Conservation (phyloP, 2,797 vertebrate species). For the Numenius phaeopus region DNA sequence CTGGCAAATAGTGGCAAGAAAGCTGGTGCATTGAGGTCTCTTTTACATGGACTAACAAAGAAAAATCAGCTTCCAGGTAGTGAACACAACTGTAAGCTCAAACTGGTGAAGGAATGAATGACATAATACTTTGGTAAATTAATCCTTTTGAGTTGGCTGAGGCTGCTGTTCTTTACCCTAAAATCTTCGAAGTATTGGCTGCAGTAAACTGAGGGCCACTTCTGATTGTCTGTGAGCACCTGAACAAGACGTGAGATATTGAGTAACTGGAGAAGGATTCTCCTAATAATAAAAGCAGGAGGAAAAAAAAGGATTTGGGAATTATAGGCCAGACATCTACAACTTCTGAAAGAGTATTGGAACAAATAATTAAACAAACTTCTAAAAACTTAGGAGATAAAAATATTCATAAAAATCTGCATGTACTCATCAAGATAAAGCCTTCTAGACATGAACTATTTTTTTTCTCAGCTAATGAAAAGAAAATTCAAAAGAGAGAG, state of each 20-base stretch:
- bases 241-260: not conserved
- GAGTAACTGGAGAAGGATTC: not conserved
- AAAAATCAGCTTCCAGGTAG: not conserved
- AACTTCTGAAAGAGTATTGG: not conserved
- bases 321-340: not conserved
- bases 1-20: not conserved
- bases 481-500: not conserved
- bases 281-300: not conserved
- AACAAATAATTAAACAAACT: not conserved
- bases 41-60: not conserved
- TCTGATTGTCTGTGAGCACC: not conserved
- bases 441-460: not conserved
- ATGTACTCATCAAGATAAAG: not conserved
- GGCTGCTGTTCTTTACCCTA: not conserved
- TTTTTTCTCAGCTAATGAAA: not conserved
- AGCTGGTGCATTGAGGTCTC: not conserved
- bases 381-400: not conserved
- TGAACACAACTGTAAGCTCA: not conserved
- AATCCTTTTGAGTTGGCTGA: rapidly evolving
- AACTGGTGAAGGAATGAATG: not conserved
- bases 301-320: not conserved
- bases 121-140: not conserved
- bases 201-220: not conserved
- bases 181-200: not conserved
- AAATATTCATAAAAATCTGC: not conserved